Conservation (phyloP, 1,140 invertebrate genomes). For the Andricus grossulariae region DNA sequence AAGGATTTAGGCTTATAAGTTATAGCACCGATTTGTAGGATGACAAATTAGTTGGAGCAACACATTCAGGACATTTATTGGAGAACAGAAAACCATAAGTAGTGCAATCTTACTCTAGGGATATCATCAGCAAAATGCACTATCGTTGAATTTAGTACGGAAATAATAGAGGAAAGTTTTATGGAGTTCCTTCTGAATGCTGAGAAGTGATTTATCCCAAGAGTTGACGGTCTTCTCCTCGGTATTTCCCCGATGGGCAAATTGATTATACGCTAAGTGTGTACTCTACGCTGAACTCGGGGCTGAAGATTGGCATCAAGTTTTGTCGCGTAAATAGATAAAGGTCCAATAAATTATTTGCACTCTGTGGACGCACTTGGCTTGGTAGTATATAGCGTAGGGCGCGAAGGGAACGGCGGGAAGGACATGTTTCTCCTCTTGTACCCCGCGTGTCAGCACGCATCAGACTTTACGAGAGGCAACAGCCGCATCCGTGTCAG, state of each 20-base stretch:
- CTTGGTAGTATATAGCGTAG: conserved; percentile 19
- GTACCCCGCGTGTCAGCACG: conserved; percentile 50
- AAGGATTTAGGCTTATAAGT: too few relatives aligned
- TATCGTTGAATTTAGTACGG: conserved; percentile 6
- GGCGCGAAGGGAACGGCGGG: conserved; percentile 32
- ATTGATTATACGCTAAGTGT: conserved; percentile 18
- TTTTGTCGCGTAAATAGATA: conserved; percentile 65
- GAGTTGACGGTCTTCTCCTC: conserved; percentile 19
- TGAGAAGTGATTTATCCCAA: conserved; percentile 8
- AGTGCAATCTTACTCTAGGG: neutral
- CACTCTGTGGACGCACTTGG: conserved; percentile 30
- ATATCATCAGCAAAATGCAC: neutral
- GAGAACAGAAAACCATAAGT: neutral
- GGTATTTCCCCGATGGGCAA: conserved; percentile 30
- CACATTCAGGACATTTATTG: neutral
- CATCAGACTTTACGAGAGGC: conserved; percentile 36
- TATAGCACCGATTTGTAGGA: neutral
- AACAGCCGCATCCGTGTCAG: conserved; percentile 56
- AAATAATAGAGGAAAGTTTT: conserved; percentile 26
- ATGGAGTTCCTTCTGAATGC: neutral
- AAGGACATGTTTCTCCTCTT: conserved; percentile 42
- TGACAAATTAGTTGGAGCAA: neutral
- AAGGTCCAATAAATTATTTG: conserved; percentile 64
- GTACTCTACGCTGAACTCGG: neutral
- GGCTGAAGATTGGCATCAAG: conserved; percentile 59